Evolutionary conservation across 2,888 invertebrate genomes (phyloP).

Genomic region (Bimastos eiseni): DNA sequence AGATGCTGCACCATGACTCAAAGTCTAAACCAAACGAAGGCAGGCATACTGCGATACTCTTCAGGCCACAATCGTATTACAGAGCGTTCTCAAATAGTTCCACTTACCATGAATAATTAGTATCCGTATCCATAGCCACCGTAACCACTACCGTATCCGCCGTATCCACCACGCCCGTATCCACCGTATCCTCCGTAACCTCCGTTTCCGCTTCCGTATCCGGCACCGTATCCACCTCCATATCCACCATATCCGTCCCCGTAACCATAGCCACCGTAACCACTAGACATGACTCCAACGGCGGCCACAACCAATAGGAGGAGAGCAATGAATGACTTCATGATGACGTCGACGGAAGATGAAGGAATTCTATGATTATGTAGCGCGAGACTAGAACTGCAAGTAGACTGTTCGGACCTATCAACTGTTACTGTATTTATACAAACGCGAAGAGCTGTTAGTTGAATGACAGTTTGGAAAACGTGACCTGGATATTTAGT

Average conservation of each 20-base stretch:
- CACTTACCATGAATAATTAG: neutral
- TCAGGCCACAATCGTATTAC: neutral
- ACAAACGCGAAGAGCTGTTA: neutral
- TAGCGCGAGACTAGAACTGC: neutral
- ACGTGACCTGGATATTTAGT: neutral
- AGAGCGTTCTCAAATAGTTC: neutral
- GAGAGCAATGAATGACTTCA: constrained; percentile 6
- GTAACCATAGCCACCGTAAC: constrained; percentile 13
- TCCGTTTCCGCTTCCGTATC: neutral
- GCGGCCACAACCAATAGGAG: constrained; percentile 13
- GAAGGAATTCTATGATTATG: neutral
- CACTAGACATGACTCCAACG: neutral
- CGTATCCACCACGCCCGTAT: neutral
- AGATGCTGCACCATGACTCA: no score
- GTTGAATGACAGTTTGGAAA: neutral
- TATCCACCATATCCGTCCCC: neutral
- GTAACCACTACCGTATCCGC: neutral
- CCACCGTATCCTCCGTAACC: neutral
- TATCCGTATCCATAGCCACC: constrained; percentile 5
- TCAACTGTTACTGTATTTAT: neutral
- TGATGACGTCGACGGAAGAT: neutral
- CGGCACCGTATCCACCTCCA: neutral
- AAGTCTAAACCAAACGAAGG: no score
- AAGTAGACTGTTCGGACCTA: neutral
- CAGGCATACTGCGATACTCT: no score